Percentiles rank a stretch among this genome's conserved stretches.
Evolutionary conservation across 1,140 invertebrate species (phyloP).

Genomic region (Nilaparvata lugens): DNA sequence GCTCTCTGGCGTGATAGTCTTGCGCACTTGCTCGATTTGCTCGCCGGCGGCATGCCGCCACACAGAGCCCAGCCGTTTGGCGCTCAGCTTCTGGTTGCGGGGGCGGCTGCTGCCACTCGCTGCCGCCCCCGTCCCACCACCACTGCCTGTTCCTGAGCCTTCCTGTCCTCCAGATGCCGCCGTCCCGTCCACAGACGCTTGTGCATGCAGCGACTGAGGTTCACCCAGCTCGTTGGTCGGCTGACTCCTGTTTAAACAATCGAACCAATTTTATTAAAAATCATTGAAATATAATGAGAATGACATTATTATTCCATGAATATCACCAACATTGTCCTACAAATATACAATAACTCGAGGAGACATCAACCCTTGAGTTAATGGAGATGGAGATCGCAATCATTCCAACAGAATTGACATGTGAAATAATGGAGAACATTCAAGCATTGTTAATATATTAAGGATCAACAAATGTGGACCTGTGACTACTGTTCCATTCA

Average conservation of each 20-base stretch:
- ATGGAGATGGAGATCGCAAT: no score
- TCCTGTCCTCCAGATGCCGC: not conserved
- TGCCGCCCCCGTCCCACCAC: not conserved
- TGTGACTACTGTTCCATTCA: no score
- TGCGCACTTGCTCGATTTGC: constrained; percentile 26
- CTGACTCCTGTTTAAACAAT: not conserved
- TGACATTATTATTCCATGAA: no score
- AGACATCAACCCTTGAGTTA: no score
- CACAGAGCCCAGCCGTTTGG: constrained; percentile 29
- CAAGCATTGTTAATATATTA: no score
- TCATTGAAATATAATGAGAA: no score
- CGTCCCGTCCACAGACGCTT: not conserved
- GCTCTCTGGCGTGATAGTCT: constrained; percentile 21
- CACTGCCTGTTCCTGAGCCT: not conserved
- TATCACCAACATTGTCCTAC: no score
- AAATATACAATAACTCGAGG: no score
- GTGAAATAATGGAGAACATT: no score
- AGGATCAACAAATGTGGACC: no score
- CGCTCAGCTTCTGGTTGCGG: constrained; percentile 15
- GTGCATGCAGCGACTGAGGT: not conserved
- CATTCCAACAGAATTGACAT: no score
- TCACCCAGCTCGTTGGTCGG: constrained; percentile 2
- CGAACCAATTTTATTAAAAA: no score
- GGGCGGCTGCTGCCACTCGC: constrained; percentile 1
- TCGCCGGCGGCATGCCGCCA: constrained; percentile 30